These are phyloP conservation scores for Phorcus lineatus DNA, from an alignment of 2,888 invertebrate species.

Conservation along the genomic window DNA sequence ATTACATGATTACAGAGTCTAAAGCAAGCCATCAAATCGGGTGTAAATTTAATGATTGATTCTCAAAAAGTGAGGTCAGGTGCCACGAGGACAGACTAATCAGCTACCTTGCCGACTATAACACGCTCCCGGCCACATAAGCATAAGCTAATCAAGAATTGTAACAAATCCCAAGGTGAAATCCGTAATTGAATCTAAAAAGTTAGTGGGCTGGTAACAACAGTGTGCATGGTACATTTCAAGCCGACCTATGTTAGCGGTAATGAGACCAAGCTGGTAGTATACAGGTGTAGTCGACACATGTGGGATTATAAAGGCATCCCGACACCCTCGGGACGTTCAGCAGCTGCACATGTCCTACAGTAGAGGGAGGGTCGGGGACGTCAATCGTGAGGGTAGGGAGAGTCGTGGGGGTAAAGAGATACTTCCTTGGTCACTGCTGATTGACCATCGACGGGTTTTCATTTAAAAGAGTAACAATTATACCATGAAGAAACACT, in stretches of 20 bases:
- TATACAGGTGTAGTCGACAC: no score
- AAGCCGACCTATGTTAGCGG: background rate
- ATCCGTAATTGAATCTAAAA: constrained; percentile 4
- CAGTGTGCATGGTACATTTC: background rate
- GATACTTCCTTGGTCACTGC: no score
- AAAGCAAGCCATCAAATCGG: background rate
- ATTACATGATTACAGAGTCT: constrained; percentile 4
- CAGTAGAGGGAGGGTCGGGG: no score
- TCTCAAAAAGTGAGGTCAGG: constrained; percentile 13
- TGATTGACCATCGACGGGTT: no score
- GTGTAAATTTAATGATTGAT: constrained; percentile 7
- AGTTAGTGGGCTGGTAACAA: constrained; percentile 3
- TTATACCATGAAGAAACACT: no score
- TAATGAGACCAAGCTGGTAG: background rate
- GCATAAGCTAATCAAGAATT: constrained; percentile 11
- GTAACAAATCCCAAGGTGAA: constrained; percentile 7
- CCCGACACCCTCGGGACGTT: background rate
- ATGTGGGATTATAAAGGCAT: background rate
- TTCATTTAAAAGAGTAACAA: no score
- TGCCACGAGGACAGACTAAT: background rate
- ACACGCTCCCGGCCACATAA: constrained; percentile 2
- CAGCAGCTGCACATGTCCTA: background rate
- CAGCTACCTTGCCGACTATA: background rate
- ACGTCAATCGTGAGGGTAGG: no score
- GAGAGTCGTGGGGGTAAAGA: no score